Percentiles rank a stretch among this genome's conserved stretches.
Evolutionary conservation across 2,888 invertebrate genomes (phyloP).

Genomic region (Mythimna lalbum): DNA sequence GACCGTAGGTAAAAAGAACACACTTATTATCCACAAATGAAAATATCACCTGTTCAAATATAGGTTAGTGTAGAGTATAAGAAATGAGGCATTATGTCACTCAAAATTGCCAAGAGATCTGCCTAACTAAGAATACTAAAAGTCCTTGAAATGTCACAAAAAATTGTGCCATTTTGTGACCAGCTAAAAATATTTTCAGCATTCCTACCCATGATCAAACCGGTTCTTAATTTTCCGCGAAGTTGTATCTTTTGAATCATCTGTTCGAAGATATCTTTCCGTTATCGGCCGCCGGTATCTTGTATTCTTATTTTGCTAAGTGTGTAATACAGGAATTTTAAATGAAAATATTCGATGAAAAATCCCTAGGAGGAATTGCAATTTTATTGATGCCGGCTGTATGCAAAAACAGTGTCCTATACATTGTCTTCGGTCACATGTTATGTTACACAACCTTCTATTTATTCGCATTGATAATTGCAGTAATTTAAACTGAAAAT

Average conservation of each 20-base stretch:
- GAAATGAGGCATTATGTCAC: neutral
- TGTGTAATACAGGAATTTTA: neutral
- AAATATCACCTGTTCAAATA: constrained; percentile 44
- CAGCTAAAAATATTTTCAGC: constrained; percentile 9
- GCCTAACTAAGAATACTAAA: neutral
- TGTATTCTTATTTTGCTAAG: constrained; percentile 22
- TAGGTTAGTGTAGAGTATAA: neutral
- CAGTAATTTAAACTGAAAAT: constrained; percentile 1
- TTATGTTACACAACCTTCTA: neutral
- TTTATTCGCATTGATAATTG: neutral
- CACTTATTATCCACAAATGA: neutral
- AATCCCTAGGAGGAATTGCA: neutral
- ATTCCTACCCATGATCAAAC: neutral
- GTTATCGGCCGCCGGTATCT: constrained; percentile 40
- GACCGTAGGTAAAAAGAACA: too few relatives aligned
- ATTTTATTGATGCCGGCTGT: constrained; percentile 19
- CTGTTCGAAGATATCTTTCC: constrained; percentile 24
- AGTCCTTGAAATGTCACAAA: neutral
- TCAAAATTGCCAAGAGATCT: neutral
- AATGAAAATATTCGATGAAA: neutral
- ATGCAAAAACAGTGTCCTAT: neutral
- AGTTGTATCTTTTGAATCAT: constrained; percentile 37
- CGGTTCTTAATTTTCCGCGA: constrained; percentile 8
- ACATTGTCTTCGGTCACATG: neutral
- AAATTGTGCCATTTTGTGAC: neutral